Percentiles rank a stretch among this genome's conserved stretches.
phyloP scores from a whole-genome alignment of 2,113 vertebrate species.

The Coptodon bakossiorum region DNA sequence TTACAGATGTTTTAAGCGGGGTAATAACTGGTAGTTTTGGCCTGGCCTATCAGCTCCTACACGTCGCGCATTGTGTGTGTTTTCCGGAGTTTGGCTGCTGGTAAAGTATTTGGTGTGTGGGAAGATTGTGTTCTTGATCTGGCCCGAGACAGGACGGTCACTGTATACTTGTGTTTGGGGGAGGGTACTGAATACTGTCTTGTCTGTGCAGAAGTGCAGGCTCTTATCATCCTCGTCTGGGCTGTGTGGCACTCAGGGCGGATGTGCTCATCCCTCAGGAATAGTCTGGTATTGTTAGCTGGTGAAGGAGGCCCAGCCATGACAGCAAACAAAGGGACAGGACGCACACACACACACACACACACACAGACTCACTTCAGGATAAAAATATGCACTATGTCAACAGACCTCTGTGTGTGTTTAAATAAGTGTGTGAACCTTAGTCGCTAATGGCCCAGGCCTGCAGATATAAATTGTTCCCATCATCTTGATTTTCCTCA shows the following conservation, averaged over 20 bases:
- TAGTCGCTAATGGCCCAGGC: background rate
- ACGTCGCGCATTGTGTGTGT: background rate
- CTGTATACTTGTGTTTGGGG: slow-evolving; percentile 17
- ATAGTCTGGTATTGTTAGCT: slow-evolving; percentile 68
- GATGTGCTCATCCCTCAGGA: slow-evolving; percentile 70
- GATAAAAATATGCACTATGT: slow-evolving; percentile 56
- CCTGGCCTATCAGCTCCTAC: background rate
- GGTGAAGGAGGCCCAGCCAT: slow-evolving; percentile 55
- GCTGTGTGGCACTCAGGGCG: slow-evolving; percentile 58
- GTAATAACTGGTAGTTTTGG: background rate
- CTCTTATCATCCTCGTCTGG: slow-evolving; percentile 49
- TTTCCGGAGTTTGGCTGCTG: background rate
- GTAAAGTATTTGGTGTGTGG: background rate
- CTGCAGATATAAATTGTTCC: background rate
- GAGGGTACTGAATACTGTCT: background rate
- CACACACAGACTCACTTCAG: background rate
- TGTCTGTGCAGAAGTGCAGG: slow-evolving; percentile 17
- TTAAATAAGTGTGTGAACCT: background rate
- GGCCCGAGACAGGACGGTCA: background rate
- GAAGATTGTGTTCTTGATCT: background rate
- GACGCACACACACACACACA: background rate
- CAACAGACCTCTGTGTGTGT: slow-evolving; percentile 28
- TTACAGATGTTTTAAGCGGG: background rate
- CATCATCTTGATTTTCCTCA: background rate
- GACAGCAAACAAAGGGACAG: slow-evolving; percentile 52